Evolutionary conservation across 2,888 invertebrate species (phyloP), one percentile per base, ranked within the genome.

Genomic region (Rosalia funebris): DNA sequence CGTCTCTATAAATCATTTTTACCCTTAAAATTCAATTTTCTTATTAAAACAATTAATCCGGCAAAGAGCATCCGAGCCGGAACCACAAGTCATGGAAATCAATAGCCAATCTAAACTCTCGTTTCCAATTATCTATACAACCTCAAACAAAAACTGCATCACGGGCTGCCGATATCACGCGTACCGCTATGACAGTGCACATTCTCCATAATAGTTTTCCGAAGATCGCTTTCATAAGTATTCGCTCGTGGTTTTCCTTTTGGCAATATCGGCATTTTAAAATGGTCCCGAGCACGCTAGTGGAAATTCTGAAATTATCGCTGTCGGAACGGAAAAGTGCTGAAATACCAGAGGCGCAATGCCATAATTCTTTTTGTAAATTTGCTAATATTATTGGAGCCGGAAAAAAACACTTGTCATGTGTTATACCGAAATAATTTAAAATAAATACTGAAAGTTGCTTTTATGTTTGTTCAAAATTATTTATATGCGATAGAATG

Each of bases 81-180:
- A 56, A 39, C 25, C 32, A 42, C 69, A 52, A 72, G 68, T 72
- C 72, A 72, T 56, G 57, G 20, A 44, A 64, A 72, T 72, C 72
- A 61, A 72, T 72, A 72, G 59, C 63, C 69, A 72, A 72, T 72
- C 70, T 65, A 61, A 63, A 69, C 60, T 65, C 64, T 65, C 64
- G 60, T 59, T 69, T 68, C 65, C 71, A 70, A 72, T 71, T 70
- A 72, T 71, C 68, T 63, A 39, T 46, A 62, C 62, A 42, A 44
- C 20, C 44, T 17, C 42, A 16, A 50, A 60, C 47, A 62, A 66
- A 66, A 62, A 46, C 20, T 56, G 53, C 60, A 56, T 41, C 36
- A 10, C 32, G 11, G 62, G 50, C 20, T 47, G 48, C 59, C 15
- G 44, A 36, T 20, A 45, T 56, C 66, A 63, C 60, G 66, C 61